Evolutionary conservation across 2,797 vertebrate species (phyloP).

Genomic region (Halcyon chelicuti): DNA sequence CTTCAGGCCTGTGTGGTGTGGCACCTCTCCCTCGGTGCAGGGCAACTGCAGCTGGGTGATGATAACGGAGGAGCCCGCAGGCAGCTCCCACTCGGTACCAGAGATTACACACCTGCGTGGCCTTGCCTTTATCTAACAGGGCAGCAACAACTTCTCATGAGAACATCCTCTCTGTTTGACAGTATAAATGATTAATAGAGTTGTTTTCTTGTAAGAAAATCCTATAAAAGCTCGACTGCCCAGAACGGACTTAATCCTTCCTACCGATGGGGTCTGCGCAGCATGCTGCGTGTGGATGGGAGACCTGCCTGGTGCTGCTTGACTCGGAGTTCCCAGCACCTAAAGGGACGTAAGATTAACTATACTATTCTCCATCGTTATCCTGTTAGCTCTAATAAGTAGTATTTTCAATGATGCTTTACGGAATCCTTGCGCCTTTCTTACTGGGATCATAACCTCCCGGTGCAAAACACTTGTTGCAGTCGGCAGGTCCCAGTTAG

Average conservation of each 20-base stretch:
- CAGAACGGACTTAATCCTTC: not conserved
- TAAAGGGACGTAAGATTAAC: not conserved
- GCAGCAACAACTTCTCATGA: not conserved
- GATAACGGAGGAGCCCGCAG: not conserved
- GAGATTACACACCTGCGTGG: not conserved
- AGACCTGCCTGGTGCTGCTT: not conserved
- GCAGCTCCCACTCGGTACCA: not conserved
- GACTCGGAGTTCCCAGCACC: not conserved
- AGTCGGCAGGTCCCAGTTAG: not conserved
- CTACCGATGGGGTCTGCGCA: not conserved
- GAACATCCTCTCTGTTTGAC: not conserved
- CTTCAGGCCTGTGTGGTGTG: not conserved
- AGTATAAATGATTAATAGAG: not conserved
- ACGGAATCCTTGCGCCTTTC: not conserved
- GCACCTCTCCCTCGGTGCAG: not conserved
- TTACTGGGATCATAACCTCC: not conserved
- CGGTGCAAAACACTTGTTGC: not conserved
- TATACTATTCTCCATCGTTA: not conserved
- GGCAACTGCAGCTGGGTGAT: accelerated
- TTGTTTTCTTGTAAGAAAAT: not conserved
- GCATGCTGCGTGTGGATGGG: accelerated
- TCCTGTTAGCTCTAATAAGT: not conserved
- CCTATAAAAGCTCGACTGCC: not conserved
- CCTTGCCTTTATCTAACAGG: not conserved
- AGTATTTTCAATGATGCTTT: not conserved